Conservation (phyloP, 2,888 invertebrate species). For the Megaustenia siamemsis region DNA sequence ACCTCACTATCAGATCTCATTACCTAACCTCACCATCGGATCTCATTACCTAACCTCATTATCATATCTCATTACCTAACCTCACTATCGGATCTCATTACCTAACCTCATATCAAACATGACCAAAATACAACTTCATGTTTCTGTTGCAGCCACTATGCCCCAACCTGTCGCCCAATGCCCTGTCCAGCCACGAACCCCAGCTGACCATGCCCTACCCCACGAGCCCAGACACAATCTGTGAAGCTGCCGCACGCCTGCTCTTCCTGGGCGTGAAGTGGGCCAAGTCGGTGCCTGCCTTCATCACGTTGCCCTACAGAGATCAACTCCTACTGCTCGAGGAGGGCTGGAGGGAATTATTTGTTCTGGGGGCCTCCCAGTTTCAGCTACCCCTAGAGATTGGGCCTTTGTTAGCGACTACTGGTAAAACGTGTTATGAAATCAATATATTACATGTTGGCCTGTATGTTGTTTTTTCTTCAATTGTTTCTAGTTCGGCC, state of each 20-base stretch:
- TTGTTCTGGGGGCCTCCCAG: conserved; percentile 93
- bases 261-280: conserved; percentile 95
- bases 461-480: no score
- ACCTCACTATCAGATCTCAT: no score
- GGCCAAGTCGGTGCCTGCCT: conserved; percentile 89
- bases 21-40: no score
- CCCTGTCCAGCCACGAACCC: no score
- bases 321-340: conserved; percentile 89
- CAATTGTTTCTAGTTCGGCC: no score
- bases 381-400: conserved; percentile 89
- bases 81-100: no score
- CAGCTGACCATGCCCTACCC: no score
- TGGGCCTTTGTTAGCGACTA: conserved; percentile 84
- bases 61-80: no score
- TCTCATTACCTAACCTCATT: no score
- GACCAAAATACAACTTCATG: neutral
- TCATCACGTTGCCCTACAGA: conserved; percentile 86
- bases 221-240: conserved; percentile 85
- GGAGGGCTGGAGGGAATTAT: conserved; percentile 94
- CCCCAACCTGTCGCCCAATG: conserved; percentile 58
- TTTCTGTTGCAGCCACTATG: conserved; percentile 72
- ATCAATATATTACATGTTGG: neutral
- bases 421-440: conserved; percentile 60
- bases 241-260: conserved; percentile 94
- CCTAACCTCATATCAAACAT: no score